These are phyloP conservation scores for Brenthis daphne DNA, from an alignment of 2,888 invertebrate species.

Conservation along the genomic window DNA sequence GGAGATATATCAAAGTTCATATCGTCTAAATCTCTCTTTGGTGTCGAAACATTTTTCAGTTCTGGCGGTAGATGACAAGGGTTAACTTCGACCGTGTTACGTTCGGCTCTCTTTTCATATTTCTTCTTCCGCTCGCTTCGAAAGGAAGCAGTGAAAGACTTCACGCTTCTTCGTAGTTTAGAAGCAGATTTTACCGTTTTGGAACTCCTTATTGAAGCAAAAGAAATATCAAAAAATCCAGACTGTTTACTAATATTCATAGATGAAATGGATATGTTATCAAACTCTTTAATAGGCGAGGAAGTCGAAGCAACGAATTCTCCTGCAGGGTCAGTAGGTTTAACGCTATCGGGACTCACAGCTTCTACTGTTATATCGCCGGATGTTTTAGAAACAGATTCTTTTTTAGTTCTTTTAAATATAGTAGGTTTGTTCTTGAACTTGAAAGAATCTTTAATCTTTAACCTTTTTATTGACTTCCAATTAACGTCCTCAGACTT, in stretches of 20 bases:
- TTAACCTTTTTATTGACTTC: constrained; percentile 78
- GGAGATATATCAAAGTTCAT: constrained; percentile 74
- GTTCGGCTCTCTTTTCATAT: constrained; percentile 71
- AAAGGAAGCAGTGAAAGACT: constrained; percentile 79
- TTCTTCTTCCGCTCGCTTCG: constrained; percentile 79
- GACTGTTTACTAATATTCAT: constrained; percentile 78
- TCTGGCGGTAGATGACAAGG: constrained; percentile 63
- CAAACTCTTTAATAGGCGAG: constrained; percentile 75
- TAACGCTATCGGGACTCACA: constrained; percentile 68
- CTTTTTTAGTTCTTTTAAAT: constrained; percentile 74
- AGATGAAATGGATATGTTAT: constrained; percentile 73
- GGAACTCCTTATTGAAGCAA: constrained; percentile 70
- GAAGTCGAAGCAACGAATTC: constrained; percentile 74
- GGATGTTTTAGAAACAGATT: constrained; percentile 63
- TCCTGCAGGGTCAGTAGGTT: constrained; percentile 73
- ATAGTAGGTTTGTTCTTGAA: constrained; percentile 77
- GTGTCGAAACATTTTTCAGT: constrained; percentile 66
- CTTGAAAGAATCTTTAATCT: constrained; percentile 79
- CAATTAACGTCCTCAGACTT: constrained; percentile 76
- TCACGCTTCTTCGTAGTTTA: constrained; percentile 74
- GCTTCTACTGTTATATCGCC: constrained; percentile 73
- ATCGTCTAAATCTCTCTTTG: constrained; percentile 63
- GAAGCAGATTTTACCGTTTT: constrained; percentile 77
- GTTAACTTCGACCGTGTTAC: constrained; percentile 71
- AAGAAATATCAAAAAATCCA: constrained; percentile 77